Percentiles rank a stretch among this genome's conserved stretches.
These are phyloP conservation scores for Chromis chromis DNA, from an alignment of 2,797 vertebrate species.

Conservation along the genomic window DNA sequence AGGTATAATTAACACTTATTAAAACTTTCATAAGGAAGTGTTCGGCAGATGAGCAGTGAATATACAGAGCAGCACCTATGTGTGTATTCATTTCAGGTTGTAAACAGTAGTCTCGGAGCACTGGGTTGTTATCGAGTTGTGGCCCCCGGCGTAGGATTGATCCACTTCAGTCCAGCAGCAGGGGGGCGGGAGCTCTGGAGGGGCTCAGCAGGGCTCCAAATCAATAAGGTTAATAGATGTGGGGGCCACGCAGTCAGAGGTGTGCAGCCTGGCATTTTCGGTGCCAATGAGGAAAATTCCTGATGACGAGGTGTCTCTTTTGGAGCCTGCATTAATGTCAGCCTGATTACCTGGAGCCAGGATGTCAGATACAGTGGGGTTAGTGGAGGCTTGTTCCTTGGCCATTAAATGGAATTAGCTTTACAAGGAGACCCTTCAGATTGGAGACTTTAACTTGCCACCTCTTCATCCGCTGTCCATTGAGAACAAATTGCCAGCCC, in stretches of 20 bases:
- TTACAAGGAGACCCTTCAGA: constrained; percentile 85
- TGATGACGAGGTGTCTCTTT: constrained; percentile 94
- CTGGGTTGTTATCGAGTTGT: constrained; percentile 92
- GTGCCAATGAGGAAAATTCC: constrained; percentile 94
- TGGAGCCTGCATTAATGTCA: constrained; percentile 88
- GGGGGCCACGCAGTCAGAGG: constrained; percentile 94
- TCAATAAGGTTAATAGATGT: constrained; percentile 99
- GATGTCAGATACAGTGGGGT: constrained; percentile 83
- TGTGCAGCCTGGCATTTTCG: constrained; percentile 93
- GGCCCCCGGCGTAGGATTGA: constrained; percentile 92
- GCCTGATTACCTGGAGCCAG: constrained; percentile 88
- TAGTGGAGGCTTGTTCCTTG: constrained; percentile 79
- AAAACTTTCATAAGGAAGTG: constrained; percentile 28
- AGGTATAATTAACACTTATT: constrained; percentile 19
- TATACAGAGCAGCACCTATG: constrained; percentile 69
- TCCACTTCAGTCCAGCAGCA: constrained; percentile 92
- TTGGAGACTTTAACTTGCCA: constrained; percentile 83
- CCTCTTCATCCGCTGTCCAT: constrained; percentile 82
- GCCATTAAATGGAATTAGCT: constrained; percentile 93
- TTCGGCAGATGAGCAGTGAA: constrained; percentile 48
- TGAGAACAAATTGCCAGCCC: constrained; percentile 84
- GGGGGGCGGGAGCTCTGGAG: constrained; percentile 91
- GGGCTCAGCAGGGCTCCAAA: constrained; percentile 91
- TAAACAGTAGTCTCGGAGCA: constrained; percentile 87
- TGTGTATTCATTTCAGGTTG: constrained; percentile 89